Evolutionary conservation across 2,797 vertebrate genomes (phyloP), one percentile per base, ranked within the genome.

Genomic region (Pangasius krempfi): DNA sequence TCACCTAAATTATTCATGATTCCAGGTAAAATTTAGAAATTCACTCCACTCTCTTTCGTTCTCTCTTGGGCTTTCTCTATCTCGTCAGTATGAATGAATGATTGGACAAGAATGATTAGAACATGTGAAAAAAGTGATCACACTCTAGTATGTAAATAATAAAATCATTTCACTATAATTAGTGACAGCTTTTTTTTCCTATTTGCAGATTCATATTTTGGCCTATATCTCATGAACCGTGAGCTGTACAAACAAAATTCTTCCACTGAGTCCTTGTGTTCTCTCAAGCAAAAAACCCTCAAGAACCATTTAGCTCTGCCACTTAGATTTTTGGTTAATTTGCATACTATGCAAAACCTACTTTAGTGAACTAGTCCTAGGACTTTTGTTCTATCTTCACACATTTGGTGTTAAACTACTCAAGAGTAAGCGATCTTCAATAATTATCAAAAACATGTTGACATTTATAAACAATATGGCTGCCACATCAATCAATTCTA

Each of bases 1-100:
- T 79, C 90, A 89, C 40, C 22, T 54, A 58, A 87, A 86, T 81
- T 78, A 83, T 81, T 72, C 68, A 44, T 73, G 86, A 87, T 88
- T 54, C 64, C 79, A 85, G 72, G 72, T 62, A 10, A 64, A 85
- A 87, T 79, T 54, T 78, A 52, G 73, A 86, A 86, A 79, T 81
- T 56, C 27, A 33, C 47, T 82, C 3, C 16, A 2, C 70, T 76
- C 33, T 54, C 44, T 22, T 44, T 2, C 58, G 64, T 40, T n/a
- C 14, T 83, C 80, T 27, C 18, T 84, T 33, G 13, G 40, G 25
- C n/a, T 50, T 30, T 87, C 70, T 70, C 16, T 64, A 44, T 85
- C 84, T 86, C 82, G 52, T 66, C 40, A 25, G 14, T 78, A 79
- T 47, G 30, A 44, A 44, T 44, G 44, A 44, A 44, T 44, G 44